These are phyloP conservation scores for Pyxicephalus adspersus DNA, from an alignment of 2,113 vertebrate species.

Conservation along the genomic window DNA sequence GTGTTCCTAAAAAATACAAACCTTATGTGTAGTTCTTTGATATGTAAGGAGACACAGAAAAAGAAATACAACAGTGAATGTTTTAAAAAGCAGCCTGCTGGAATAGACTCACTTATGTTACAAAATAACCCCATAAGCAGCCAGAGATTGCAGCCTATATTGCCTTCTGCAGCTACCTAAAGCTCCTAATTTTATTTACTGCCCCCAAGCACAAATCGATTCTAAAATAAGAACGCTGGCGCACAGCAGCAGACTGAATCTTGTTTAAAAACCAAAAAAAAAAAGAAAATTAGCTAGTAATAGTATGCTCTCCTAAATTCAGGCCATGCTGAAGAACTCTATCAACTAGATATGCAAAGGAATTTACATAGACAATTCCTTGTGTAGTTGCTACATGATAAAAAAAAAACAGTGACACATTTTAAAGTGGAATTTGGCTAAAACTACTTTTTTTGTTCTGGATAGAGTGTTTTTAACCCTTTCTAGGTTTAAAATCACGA, in stretches of 20 bases:
- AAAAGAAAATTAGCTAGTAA: no score
- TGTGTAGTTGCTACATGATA: no score
- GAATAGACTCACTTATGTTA: slow-evolving; percentile 30
- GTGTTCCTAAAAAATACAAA: slow-evolving; percentile 52
- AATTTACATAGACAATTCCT: no score
- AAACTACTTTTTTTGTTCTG: no score
- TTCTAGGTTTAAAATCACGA: no score
- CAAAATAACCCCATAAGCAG: slow-evolving; percentile 28
- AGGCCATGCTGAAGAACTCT: no score
- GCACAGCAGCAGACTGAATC: not conserved
- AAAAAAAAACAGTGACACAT: no score
- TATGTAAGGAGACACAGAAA: slow-evolving; percentile 27
- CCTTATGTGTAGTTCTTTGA: slow-evolving; percentile 54
- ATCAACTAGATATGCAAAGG: no score
- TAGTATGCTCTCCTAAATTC: no score
- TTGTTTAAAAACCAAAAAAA: not conserved
- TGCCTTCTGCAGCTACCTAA: slow-evolving; percentile 10
- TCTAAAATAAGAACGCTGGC: not conserved
- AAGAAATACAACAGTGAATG: slow-evolving; percentile 32
- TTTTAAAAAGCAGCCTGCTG: slow-evolving; percentile 38
- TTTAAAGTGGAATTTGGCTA: no score
- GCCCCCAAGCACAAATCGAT: not conserved
- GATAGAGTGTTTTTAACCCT: no score
- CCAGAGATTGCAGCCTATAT: slow-evolving; percentile 5
- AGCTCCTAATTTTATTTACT: slow-evolving; percentile 42